Evolutionary conservation across 2,113 vertebrate genomes (phyloP).

Genomic region (Elephantulus edwardii): DNA sequence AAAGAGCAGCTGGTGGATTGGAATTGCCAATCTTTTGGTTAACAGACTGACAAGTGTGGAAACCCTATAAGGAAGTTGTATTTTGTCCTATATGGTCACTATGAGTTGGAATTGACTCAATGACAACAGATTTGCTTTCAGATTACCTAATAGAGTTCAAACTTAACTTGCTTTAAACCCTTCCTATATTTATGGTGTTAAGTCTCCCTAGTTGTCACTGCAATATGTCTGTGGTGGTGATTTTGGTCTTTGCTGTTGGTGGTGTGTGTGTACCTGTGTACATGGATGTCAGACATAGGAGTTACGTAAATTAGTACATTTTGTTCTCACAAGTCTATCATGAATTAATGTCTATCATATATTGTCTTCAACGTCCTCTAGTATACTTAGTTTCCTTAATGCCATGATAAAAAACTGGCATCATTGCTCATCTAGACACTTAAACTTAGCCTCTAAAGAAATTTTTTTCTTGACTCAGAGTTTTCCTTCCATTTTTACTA

Average conservation of each 20-base stretch:
- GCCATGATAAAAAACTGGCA: background rate
- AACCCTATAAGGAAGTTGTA: background rate
- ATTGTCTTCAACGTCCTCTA: too few relatives aligned
- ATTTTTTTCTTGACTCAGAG: background rate
- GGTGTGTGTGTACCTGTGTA: background rate
- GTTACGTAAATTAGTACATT: background rate
- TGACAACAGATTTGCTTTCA: too few relatives aligned
- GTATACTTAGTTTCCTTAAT: too few relatives aligned
- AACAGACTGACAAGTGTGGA: background rate
- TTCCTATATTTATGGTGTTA: too few relatives aligned
- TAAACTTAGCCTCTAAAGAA: background rate
- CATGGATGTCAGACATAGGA: background rate
- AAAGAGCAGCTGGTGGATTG: too few relatives aligned
- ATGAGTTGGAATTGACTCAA: too few relatives aligned
- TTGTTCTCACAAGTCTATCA: background rate
- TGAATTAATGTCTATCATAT: background rate
- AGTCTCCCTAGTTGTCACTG: background rate
- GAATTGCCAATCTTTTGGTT: too few relatives aligned
- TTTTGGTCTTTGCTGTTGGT: too few relatives aligned
- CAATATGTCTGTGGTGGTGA: background rate
- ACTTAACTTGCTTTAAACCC: too few relatives aligned
- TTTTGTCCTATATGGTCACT: background rate
- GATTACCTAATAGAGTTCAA: too few relatives aligned
- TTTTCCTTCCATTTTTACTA: background rate
- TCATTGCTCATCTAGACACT: background rate